Conservation (phyloP, 2,113 vertebrate genomes). For the Psittacus erithacus region DNA sequence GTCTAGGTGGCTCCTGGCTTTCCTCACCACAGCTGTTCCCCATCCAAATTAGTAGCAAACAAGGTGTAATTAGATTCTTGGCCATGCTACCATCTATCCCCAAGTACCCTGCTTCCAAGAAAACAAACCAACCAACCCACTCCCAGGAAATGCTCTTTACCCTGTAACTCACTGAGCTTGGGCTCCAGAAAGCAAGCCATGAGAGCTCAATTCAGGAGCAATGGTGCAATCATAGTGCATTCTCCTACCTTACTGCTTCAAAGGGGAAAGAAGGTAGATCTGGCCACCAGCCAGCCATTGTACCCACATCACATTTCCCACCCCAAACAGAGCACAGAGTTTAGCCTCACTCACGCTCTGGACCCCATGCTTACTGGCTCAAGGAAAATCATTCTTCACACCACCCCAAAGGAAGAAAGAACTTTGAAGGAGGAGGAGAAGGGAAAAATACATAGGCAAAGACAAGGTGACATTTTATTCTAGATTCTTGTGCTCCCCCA, state of each 20-base stretch:
- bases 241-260: background rate
- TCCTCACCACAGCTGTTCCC: background rate
- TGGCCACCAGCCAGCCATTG: background rate
- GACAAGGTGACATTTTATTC: background rate
- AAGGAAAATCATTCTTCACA: background rate
- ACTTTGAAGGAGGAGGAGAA: background rate
- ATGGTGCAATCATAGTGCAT: background rate
- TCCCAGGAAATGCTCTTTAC: background rate
- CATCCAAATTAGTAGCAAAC: background rate
- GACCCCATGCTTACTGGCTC: accelerated
- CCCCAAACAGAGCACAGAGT: background rate
- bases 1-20: background rate
- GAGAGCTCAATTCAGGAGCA: background rate
- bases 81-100: background rate
- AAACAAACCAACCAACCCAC: background rate
- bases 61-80: background rate
- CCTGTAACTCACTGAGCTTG: background rate
- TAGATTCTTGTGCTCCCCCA: background rate
- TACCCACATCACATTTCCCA: accelerated
- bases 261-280: background rate
- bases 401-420: background rate
- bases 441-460: background rate
- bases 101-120: background rate
- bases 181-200: background rate
- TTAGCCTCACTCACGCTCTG: background rate